phyloP scores from a whole-genome alignment of 2,113 vertebrate genomes.

The Syngnathus floridae region DNA sequence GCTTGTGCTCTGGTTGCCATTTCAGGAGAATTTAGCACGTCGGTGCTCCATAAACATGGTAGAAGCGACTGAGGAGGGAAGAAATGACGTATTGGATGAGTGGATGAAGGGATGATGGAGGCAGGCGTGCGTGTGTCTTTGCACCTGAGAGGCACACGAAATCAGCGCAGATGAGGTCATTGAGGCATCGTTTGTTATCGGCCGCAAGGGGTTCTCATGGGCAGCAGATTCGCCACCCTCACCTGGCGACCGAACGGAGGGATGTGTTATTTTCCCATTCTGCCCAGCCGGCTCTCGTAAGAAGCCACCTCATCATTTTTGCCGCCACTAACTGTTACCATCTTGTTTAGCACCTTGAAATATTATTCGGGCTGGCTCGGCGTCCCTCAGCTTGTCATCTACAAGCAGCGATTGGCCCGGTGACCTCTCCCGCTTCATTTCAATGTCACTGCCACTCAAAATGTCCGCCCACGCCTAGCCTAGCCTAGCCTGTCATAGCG shows the following conservation, averaged over 20 bases:
- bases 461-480: conserved; percentile 32
- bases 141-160: conserved; percentile 61
- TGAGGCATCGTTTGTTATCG: conserved; percentile 51
- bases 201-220: conserved; percentile 55
- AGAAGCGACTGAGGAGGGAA: neutral
- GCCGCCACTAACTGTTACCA: neutral
- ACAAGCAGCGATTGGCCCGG: too few species aligned
- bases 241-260: too few species aligned
- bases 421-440: neutral
- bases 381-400: neutral
- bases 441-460: conserved; percentile 22
- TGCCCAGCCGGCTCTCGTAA: too few species aligned
- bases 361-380: neutral
- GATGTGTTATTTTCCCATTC: too few species aligned
- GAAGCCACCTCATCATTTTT: neutral
- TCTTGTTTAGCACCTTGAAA: neutral
- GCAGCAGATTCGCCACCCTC: conserved; percentile 59
- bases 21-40: too few species aligned
- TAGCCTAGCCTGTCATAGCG: neutral
- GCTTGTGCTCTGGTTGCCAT: too few species aligned
- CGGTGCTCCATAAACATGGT: too few species aligned
- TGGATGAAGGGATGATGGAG: conserved; percentile 23
- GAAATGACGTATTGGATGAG: conserved; percentile 24
- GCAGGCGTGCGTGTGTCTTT: conserved; percentile 54
- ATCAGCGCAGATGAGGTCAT: conserved; percentile 62